Evolutionary conservation across 2,113 vertebrate genomes (phyloP).

Genomic region (Mirza zaza): DNA sequence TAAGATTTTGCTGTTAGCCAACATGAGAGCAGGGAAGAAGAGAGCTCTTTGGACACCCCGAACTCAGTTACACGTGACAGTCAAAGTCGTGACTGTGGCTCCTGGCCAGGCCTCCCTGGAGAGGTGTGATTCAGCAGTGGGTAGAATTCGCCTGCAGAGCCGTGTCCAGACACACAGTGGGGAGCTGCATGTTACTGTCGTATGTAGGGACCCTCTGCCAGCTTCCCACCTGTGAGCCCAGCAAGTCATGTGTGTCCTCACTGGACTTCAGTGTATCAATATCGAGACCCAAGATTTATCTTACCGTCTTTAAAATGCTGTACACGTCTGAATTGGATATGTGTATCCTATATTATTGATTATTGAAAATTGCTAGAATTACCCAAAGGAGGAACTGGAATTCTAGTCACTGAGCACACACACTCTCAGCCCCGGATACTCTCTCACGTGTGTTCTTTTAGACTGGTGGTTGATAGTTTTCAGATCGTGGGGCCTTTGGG

Average conservation of each 20-base stretch:
- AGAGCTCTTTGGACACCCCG: background rate
- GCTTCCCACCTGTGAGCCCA: background rate
- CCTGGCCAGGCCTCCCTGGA: background rate
- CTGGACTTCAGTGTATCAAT: background rate
- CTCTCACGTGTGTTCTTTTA: background rate
- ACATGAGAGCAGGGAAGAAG: no score
- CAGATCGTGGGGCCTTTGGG: background rate
- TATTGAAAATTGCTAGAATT: background rate
- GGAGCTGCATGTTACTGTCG: no score
- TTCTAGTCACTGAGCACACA: rapidly evolving
- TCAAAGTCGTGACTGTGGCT: background rate
- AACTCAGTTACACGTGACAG: no score
- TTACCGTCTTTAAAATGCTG: background rate
- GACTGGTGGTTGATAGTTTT: background rate
- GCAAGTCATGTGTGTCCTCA: background rate
- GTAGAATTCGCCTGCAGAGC: background rate
- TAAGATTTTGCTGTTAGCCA: background rate
- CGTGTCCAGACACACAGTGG: background rate
- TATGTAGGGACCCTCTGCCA: background rate
- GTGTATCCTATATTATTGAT: background rate
- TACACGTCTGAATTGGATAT: background rate
- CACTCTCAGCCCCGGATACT: background rate
- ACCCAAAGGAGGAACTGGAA: background rate
- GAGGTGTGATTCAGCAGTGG: no score
- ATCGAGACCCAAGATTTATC: background rate